Base-by-base conservation (phyloP, 2,888 invertebrate species). In the Lomographa bimaculata region DNA sequence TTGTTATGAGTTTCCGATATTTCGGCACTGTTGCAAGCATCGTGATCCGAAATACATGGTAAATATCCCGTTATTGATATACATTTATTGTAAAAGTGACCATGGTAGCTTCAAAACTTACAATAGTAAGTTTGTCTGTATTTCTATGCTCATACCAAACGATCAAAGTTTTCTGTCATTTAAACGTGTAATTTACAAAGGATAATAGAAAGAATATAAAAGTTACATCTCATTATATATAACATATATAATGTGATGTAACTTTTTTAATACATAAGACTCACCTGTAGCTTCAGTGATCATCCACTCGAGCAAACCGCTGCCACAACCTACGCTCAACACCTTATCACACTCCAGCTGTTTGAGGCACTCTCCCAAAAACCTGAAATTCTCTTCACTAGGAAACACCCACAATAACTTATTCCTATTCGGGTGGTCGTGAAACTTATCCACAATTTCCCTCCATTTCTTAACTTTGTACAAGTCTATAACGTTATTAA, bases 251-350 rank as follows among this genome's bases (percentile, higher is more conserved):
- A 14, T 14, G 7, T 21, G 7, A 7, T 5, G 7, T 3, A 21
- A 21, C 10, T 44, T 29, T 24, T 17, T 18, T 6, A n/a, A n/a
- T n/a, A 81, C 16, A 35, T 14, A 24, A 7, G 14, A 53, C 67
- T 76, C 75, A 94, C 95, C 92, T 56, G 92, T 91, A 56, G 91
- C 91, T 71, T 91, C 79, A 23, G 81, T 80, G 26, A 96, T 79
- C 51, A 96, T 91, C 95, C 96, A 96, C 74, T 96, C 96, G 14
- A 96, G 80, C n/a, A 96, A 79, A 0, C 96, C 96, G 49, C 93
- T 93, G 6, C 96, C 96, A 69, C 96, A 96, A 1, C 96, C 96
- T 17, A 96, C 78, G 53, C 95, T 95, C 37, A 93, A 70, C 19
- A 95, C 74, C 11, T 80, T 82, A 3, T 72, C 63, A 51, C 92